Percentiles rank a stretch among this genome's conserved stretches.
Conservation (phyloP, 2,797 vertebrate genomes). For the Notolabrus celidotus region DNA sequence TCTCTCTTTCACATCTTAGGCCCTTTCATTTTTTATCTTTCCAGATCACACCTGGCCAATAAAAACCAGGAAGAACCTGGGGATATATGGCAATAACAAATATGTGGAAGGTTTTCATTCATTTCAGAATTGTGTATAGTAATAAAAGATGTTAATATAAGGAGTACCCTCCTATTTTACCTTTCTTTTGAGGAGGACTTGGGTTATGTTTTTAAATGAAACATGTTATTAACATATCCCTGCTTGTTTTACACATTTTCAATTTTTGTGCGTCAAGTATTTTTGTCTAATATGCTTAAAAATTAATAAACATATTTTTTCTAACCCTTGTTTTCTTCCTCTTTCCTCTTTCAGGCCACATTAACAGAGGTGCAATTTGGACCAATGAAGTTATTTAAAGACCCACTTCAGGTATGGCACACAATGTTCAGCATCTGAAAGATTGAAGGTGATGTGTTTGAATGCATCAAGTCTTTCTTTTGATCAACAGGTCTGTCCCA, state of each 20-base stretch:
- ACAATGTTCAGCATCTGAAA: slow-evolving; percentile 41
- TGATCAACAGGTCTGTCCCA: slow-evolving; percentile 12
- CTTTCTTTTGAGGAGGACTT: background rate
- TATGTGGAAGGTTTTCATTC: background rate
- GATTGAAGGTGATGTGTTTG: slow-evolving; percentile 31
- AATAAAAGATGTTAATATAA: too few species aligned
- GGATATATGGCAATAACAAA: too few species aligned
- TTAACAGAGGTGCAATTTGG: slow-evolving; percentile 96
- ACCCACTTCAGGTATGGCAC: slow-evolving; percentile 95
- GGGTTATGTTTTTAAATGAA: background rate
- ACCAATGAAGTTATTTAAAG: slow-evolving; percentile 97
- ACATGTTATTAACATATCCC: background rate
- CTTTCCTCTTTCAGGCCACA: slow-evolving; percentile 88
- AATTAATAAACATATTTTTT: too few species aligned
- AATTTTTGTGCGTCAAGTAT: background rate
- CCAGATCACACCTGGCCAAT: too few species aligned
- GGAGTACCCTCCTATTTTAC: too few species aligned
- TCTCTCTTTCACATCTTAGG: too few species aligned
- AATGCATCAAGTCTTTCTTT: slow-evolving; percentile 23
- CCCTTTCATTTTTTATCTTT: too few species aligned
- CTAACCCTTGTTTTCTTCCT: slow-evolving; percentile 65
- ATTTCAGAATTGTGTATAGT: background rate
- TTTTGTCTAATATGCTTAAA: background rate
- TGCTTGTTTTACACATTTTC: background rate
- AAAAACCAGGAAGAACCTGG: too few species aligned